These are phyloP conservation scores for Trematomus bernacchii DNA, from an alignment of 2,797 vertebrate species.

Conservation along the genomic window DNA sequence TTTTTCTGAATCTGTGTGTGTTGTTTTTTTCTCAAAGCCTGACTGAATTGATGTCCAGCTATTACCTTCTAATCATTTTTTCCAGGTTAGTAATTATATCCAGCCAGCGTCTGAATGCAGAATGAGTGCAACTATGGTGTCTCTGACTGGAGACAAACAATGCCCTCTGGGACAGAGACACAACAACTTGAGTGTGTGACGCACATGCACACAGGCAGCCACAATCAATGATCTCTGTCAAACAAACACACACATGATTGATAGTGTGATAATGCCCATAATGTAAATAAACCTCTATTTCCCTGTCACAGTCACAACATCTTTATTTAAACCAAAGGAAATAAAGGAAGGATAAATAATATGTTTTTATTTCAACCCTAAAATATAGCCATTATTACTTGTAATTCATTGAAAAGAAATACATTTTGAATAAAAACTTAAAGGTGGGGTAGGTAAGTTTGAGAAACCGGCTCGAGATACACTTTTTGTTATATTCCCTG, in stretches of 20 bases:
- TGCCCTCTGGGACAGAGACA: constrained; percentile 33
- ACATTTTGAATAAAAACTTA: not conserved
- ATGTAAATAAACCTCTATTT: not conserved
- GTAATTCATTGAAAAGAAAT: not conserved
- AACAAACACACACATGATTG: constrained; percentile 13
- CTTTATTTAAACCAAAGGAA: not conserved
- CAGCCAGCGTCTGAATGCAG: constrained; percentile 48
- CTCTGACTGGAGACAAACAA: constrained; percentile 3
- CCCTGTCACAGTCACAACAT: not conserved
- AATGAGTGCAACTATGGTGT: constrained; percentile 33
- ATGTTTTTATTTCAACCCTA: not conserved
- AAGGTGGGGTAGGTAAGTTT: too few relatives aligned
- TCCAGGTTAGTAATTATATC: constrained; percentile 30
- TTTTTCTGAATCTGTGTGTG: not conserved
- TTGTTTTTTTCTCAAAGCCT: constrained; percentile 26
- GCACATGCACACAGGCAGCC: not conserved
- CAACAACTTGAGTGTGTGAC: constrained; percentile 19
- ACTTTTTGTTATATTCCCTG: too few relatives aligned
- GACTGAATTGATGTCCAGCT: constrained; percentile 4
- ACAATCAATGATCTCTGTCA: not conserved
- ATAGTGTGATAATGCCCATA: not conserved
- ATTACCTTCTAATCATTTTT: constrained; percentile 65
- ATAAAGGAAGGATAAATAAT: not conserved
- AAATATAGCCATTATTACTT: not conserved
- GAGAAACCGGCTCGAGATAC: too few relatives aligned